Conservation (phyloP, 2,113 vertebrate species). For the Eudyptes chrysolophus region DNA sequence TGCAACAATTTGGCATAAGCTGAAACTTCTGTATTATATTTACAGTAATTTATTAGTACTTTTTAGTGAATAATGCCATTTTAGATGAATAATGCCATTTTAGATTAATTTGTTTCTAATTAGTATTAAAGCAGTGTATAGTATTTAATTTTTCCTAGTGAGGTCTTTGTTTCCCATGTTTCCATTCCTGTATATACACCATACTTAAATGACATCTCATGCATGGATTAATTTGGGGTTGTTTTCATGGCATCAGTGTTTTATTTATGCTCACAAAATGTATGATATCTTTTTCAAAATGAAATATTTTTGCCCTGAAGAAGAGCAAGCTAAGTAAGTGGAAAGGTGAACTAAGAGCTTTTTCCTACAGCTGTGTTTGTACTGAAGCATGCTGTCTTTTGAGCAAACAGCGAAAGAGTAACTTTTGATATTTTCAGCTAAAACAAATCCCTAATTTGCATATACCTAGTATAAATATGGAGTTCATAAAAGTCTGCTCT, state of each 20-base stretch:
- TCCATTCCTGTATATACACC: not conserved
- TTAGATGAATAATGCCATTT: not conserved
- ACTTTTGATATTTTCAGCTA: not conserved
- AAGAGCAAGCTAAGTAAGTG: not conserved
- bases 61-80: not conserved
- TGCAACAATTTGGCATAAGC: not conserved
- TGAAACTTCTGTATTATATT: not conserved
- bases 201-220: not conserved
- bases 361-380: not conserved
- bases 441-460: not conserved
- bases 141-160: not conserved
- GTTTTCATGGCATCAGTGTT: not conserved
- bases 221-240: not conserved
- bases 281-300: not conserved
- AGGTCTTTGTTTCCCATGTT: not conserved
- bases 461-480: not conserved
- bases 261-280: not conserved
- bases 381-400: not conserved
- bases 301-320: not conserved
- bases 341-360: not conserved
- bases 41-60: not conserved
- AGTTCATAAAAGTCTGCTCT: not conserved
- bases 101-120: not conserved
- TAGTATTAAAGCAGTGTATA: not conserved
- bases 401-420: not conserved